These are phyloP conservation scores for Stegana nigrithorax DNA, from an alignment of 2,888 invertebrate species.

Conservation along the genomic window DNA sequence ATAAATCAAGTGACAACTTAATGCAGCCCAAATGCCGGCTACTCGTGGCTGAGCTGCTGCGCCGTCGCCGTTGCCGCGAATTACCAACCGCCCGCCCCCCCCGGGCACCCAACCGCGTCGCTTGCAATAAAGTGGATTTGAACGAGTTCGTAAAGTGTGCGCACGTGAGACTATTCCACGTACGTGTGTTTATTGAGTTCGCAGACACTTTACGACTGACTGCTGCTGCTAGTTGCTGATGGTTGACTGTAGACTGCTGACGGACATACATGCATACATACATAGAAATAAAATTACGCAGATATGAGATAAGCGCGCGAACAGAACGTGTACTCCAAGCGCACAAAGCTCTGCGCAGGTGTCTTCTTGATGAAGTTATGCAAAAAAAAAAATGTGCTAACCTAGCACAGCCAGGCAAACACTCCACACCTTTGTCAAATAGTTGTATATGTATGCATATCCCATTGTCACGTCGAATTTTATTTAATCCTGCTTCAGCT, in stretches of 20 bases:
- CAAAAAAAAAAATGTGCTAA: too few species aligned
- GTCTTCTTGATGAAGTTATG: too few species aligned
- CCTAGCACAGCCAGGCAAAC: too few species aligned
- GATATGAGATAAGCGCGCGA: conserved; percentile 5
- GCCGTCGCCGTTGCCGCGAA: not conserved
- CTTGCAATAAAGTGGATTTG: conserved; percentile 18
- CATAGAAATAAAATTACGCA: conserved; percentile 10
- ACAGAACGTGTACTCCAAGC: conserved; percentile 3
- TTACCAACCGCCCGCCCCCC: too few species aligned
- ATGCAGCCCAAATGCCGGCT: not conserved
- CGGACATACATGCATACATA: not conserved
- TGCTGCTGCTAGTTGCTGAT: too few species aligned
- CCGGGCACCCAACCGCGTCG: too few species aligned
- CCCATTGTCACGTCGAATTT: too few species aligned
- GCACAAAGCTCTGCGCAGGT: too few species aligned
- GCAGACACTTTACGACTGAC: conserved; percentile 22
- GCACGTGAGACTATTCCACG: conserved; percentile 56
- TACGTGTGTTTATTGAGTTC: conserved; percentile 60
- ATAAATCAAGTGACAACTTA: conserved; percentile 15
- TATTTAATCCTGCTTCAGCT: not conserved
- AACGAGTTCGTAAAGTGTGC: conserved; percentile 49
- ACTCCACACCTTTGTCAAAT: too few species aligned
- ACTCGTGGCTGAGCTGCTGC: not conserved
- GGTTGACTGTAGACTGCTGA: too few species aligned
- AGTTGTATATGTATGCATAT: too few species aligned